phyloP scores from a whole-genome alignment of 1,140 invertebrate species.

The Cyrtorhinus lividipennis region DNA sequence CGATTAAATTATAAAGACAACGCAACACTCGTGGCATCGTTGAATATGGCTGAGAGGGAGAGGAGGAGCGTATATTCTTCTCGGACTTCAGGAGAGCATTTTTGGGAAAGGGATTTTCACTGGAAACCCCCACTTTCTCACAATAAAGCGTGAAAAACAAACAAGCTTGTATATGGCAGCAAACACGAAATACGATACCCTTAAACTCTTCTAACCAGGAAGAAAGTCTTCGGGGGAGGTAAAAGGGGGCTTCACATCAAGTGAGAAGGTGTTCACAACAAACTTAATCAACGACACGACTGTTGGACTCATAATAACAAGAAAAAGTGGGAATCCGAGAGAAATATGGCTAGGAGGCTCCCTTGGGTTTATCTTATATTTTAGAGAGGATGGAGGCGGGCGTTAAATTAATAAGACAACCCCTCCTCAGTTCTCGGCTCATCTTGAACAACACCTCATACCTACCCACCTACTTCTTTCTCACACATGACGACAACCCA shows the following conservation, averaged over 20 bases:
- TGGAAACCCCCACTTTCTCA: no score
- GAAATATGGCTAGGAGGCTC: not conserved
- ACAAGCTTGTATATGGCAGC: no score
- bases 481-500: not conserved
- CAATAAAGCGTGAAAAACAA: no score
- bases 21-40: no score
- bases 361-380: not conserved
- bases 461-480: not conserved
- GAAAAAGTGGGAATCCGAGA: constrained; percentile 1
- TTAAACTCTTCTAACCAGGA: no score
- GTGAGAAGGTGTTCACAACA: not conserved
- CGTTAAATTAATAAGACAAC: constrained; percentile 5
- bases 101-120: no score
- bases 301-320: not conserved
- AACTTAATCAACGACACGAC: constrained; percentile 4
- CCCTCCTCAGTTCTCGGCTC: not conserved
- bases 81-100: no score
- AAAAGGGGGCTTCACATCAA: not conserved
- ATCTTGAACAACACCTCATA: not conserved
- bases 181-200: no score
- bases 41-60: no score
- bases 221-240: no score
- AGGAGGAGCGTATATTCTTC: no score
- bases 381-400: not conserved
- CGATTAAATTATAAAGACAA: no score